These are phyloP conservation scores for Zootoca vivipara DNA, from an alignment of 2,113 vertebrate genomes.

Conservation along the genomic window DNA sequence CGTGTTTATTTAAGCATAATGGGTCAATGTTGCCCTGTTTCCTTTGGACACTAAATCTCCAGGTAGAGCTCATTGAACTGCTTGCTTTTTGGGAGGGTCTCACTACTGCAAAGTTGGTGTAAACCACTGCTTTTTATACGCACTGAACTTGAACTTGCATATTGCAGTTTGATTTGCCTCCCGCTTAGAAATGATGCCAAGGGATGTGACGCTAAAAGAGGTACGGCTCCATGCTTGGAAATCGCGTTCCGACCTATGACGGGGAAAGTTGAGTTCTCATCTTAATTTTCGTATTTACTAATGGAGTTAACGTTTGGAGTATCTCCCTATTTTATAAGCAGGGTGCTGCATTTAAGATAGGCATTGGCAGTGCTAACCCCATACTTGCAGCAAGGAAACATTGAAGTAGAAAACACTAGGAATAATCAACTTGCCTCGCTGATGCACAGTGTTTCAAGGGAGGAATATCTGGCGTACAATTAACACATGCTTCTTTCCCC, in stretches of 20 bases:
- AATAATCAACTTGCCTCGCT: slow-evolving; percentile 56
- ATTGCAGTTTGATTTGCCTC: slow-evolving; percentile 61
- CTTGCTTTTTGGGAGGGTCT: background rate
- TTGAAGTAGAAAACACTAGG: slow-evolving; percentile 70
- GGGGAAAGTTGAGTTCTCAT: slow-evolving; percentile 60
- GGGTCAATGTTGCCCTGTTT: background rate
- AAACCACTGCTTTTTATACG: slow-evolving; percentile 61
- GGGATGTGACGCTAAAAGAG: slow-evolving; percentile 57
- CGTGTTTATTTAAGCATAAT: background rate
- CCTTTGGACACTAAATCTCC: background rate
- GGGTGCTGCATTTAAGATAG: slow-evolving; percentile 64
- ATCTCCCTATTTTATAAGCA: slow-evolving; percentile 62
- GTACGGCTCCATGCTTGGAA: slow-evolving; percentile 45
- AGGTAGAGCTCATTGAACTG: background rate
- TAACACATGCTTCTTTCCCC: slow-evolving; percentile 48
- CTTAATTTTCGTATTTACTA: slow-evolving; percentile 69
- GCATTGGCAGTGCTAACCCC: slow-evolving; percentile 72
- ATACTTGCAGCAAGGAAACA: slow-evolving; percentile 73
- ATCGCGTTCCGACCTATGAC: slow-evolving; percentile 53
- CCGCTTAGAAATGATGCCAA: slow-evolving; percentile 58
- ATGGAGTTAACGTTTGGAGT: slow-evolving; percentile 65
- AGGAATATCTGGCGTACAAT: slow-evolving; percentile 73
- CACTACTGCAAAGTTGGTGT: background rate
- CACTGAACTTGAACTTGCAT: slow-evolving; percentile 63
- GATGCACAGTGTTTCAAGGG: slow-evolving; percentile 72